A percentile compares a stretch with the other conserved stretches of the same genome.
Conservation (phyloP, 2,113 vertebrate species). For the Psephotus haematonotus region DNA sequence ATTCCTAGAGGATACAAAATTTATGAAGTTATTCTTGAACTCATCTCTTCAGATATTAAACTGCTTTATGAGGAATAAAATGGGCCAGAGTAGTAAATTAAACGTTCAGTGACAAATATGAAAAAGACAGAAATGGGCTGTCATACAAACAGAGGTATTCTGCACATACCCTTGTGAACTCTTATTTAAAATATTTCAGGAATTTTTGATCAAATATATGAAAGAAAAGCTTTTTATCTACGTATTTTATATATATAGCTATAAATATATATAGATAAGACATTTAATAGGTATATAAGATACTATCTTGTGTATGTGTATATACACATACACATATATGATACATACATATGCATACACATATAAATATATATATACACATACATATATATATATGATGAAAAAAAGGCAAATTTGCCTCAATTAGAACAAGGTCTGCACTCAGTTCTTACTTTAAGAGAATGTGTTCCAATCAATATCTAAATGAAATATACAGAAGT, state of each 20-base stretch:
- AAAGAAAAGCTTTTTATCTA: not conserved
- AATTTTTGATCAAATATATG: not conserved
- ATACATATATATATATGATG: not conserved
- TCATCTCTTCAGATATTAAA: not conserved
- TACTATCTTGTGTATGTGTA: rapidly evolving
- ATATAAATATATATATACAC: not conserved
- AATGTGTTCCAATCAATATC: not conserved
- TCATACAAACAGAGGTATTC: not conserved
- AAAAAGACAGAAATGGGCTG: not conserved
- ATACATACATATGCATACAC: not conserved
- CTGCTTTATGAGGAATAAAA: not conserved
- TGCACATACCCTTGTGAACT: not conserved
- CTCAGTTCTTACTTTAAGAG: not conserved
- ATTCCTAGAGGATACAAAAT: not conserved
- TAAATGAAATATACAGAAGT: not conserved
- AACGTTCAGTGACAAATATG: not conserved
- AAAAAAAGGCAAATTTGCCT: not conserved
- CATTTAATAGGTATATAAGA: not conserved
- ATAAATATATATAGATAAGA: not conserved
- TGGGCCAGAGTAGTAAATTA: not conserved
- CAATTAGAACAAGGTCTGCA: not conserved
- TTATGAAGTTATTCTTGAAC: not conserved
- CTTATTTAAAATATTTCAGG: not conserved
- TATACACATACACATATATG: not conserved
- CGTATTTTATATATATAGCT: not conserved